Conservation (phyloP, 1,140 invertebrate genomes). For the Pseudomyrmex flavicornis region DNA sequence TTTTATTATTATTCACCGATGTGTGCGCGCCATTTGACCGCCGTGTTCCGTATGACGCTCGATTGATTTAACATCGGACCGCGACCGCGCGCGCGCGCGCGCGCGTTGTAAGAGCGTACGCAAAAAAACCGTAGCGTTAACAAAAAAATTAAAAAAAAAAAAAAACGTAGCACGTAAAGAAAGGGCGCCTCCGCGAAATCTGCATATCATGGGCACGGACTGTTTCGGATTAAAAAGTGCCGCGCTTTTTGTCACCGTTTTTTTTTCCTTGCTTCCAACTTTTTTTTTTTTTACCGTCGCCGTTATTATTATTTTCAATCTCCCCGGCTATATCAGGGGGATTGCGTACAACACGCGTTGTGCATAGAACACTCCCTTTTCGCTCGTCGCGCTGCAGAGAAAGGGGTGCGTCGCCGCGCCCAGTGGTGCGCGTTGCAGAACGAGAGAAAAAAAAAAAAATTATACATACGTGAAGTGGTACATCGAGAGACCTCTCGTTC, state of each 20-base stretch:
- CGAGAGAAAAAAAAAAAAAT: neutral
- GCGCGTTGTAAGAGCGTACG: slow-evolving; percentile 13
- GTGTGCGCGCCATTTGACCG: slow-evolving; percentile 61
- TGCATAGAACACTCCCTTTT: slow-evolving; percentile 22
- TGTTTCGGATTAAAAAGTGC: slow-evolving; percentile 71
- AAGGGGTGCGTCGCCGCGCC: slow-evolving; percentile 32
- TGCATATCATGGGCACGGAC: slow-evolving; percentile 71
- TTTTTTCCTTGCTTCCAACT: neutral
- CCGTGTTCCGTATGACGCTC: slow-evolving; percentile 62
- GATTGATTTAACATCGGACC: slow-evolving; percentile 68
- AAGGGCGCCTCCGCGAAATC: slow-evolving; percentile 70
- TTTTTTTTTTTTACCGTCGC: slow-evolving; percentile 11
- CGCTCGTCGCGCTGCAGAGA: neutral
- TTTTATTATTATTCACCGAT: slow-evolving; percentile 57
- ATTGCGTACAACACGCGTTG: neutral
- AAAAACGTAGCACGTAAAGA: slow-evolving; percentile 53
- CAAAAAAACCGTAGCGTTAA: slow-evolving; percentile 36
- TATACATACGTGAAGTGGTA: neutral
- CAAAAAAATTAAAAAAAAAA: neutral
- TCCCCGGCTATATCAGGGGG: slow-evolving; percentile 58
- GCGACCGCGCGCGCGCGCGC: slow-evolving; percentile 17
- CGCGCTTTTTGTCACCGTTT: slow-evolving; percentile 35
- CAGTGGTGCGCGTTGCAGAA: slow-evolving; percentile 1
- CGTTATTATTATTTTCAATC: slow-evolving; percentile 74
- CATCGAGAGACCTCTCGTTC: slow-evolving; percentile 34